These are phyloP conservation scores for Drosophila athabasca DNA, from an alignment of 1,140 invertebrate species.

Conservation along the genomic window DNA sequence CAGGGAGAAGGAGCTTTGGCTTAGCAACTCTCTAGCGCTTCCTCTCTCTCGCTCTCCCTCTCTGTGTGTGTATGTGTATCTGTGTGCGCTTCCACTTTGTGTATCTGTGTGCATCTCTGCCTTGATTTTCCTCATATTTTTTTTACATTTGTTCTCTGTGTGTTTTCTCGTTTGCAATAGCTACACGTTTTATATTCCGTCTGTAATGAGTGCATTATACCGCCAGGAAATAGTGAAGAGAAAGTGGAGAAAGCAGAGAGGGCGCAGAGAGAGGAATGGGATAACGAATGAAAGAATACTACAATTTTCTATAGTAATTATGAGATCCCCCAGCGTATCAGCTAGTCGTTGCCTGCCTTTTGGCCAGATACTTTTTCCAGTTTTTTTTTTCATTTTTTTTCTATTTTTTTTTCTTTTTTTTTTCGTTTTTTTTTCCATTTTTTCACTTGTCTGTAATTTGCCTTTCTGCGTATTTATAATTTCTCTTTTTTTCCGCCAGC, in stretches of 20 bases:
- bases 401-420: too few species aligned
- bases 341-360: neutral
- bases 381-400: too few species aligned
- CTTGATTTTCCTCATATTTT: slow-evolving; percentile 38
- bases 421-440: too few species aligned
- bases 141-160: slow-evolving; percentile 36
- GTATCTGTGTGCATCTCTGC: slow-evolving; percentile 39
- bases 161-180: slow-evolving; percentile 48
- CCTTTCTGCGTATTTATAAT: slow-evolving; percentile 42
- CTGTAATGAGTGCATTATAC: slow-evolving; percentile 14
- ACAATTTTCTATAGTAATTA: neutral
- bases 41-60: neutral
- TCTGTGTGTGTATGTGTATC: slow-evolving; percentile 38
- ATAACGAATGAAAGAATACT: too few species aligned
- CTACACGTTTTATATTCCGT: slow-evolving; percentile 35
- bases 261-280: neutral
- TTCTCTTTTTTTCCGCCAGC: slow-evolving; percentile 20
- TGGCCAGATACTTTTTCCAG: neutral
- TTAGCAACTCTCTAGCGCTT: slow-evolving; percentile 9
- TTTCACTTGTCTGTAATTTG: slow-evolving; percentile 29
- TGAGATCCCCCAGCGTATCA: neutral
- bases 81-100: slow-evolving; percentile 14
- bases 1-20: slow-evolving; percentile 49
- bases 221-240: neutral
- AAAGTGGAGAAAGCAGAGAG: too few species aligned